These are phyloP conservation scores for Melieria omissa DNA, from an alignment of 2,888 invertebrate genomes.

Conservation along the genomic window DNA sequence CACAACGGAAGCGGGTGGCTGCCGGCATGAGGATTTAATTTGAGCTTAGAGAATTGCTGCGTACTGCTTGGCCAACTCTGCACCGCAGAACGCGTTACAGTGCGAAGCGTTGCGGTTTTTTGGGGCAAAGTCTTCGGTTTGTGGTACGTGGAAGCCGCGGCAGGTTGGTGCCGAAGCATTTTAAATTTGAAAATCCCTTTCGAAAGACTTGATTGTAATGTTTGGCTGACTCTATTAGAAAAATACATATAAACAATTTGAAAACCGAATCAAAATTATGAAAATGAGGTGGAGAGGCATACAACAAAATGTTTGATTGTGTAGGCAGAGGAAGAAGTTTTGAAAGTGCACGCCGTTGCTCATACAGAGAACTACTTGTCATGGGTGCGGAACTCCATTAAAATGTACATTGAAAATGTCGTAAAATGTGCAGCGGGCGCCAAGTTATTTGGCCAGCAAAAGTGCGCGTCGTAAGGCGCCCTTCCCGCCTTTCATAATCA, in stretches of 20 bases:
- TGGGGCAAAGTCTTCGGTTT: neutral
- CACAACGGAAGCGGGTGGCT: neutral
- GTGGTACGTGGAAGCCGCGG: neutral
- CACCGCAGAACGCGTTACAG: no score
- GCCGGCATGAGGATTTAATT: neutral
- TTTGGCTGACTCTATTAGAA: constrained; percentile 50
- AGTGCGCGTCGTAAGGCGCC: no score
- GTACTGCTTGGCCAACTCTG: no score
- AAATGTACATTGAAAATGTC: no score
- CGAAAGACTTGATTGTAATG: constrained; percentile 44
- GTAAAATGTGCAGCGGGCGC: no score
- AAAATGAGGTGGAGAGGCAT: neutral
- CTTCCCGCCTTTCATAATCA: no score
- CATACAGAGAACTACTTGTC: no score
- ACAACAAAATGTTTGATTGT: neutral
- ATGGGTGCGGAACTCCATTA: no score
- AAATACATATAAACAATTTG: constrained; percentile 47
- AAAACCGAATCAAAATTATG: constrained; percentile 39
- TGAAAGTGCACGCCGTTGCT: no score
- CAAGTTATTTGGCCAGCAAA: no score
- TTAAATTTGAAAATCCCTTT: constrained; percentile 34
- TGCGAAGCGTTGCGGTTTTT: no score
- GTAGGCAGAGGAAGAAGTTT: no score
- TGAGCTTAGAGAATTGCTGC: neutral
- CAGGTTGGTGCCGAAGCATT: constrained; percentile 28